These are phyloP conservation scores for Diplolepis rosae DNA, from an alignment of 2,888 invertebrate species.

Conservation along the genomic window DNA sequence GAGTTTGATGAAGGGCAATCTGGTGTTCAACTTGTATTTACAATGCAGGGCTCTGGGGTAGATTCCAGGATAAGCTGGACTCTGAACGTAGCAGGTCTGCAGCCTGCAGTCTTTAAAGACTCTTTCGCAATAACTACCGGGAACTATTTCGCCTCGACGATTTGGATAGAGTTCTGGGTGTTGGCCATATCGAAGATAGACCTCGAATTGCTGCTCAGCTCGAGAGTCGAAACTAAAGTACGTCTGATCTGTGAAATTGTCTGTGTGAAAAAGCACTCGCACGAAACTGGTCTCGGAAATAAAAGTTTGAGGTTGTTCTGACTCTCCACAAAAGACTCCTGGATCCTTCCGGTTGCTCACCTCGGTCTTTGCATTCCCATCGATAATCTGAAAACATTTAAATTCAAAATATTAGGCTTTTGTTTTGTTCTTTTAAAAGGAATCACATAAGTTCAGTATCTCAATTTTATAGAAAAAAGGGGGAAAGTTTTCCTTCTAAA, in stretches of 20 bases:
- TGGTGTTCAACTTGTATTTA: slow-evolving; percentile 91
- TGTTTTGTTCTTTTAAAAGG: no score
- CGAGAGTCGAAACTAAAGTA: slow-evolving; percentile 91
- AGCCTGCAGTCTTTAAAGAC: slow-evolving; percentile 91
- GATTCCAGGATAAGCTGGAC: slow-evolving; percentile 93
- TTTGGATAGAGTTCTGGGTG: slow-evolving; percentile 95
- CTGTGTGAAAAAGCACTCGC: slow-evolving; percentile 91
- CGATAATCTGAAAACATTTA: slow-evolving; percentile 84
- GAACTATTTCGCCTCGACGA: slow-evolving; percentile 89
- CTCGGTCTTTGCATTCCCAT: slow-evolving; percentile 92
- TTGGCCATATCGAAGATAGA: slow-evolving; percentile 92
- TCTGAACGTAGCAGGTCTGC: slow-evolving; percentile 95
- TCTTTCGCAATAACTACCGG: slow-evolving; percentile 92
- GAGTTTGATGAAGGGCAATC: slow-evolving; percentile 91
- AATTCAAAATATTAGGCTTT: background rate
- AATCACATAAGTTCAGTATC: no score
- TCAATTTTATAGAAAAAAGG: background rate
- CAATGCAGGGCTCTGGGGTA: slow-evolving; percentile 94
- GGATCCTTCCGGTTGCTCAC: slow-evolving; percentile 91
- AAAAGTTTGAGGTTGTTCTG: slow-evolving; percentile 94
- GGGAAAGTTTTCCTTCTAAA: background rate
- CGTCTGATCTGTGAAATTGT: slow-evolving; percentile 94
- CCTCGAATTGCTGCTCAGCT: slow-evolving; percentile 93
- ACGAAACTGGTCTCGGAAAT: slow-evolving; percentile 96
- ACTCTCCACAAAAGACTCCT: slow-evolving; percentile 94